Evolutionary conservation across 2,888 invertebrate species (phyloP), one percentile per base, ranked within the genome.

Genomic region (Cinara cedri): DNA sequence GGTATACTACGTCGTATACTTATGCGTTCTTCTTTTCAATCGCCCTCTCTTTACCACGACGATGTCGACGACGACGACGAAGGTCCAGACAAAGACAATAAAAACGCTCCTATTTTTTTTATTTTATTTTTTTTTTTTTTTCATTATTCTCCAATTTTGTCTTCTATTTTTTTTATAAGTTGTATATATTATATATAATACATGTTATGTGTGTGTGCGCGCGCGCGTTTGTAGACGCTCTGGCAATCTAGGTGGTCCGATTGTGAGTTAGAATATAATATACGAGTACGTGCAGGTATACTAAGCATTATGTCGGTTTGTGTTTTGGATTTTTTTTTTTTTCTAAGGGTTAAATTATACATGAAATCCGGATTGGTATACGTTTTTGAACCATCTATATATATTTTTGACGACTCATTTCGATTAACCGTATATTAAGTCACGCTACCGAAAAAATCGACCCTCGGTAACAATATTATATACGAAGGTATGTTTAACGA

Each of bases 221-320:
- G 34, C 34, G 34, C 6, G 6, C 6, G 34, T 34, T 34, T 34
- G 34, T 34, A 34, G 34, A 34, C 13, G 16, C 55, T n/a, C 34
- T 14, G 46, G 13, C 68, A 57, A 60, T 68, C 70, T 62, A 68
- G 78, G 78, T 78, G 78, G 78, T 78, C 78, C 60, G 34, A 26
- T 51, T 42, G 51, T n/a, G 63, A 42, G 63, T 74, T 74, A 74
- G 26, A 72, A 72, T 34, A 34, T n/a, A n/a, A n/a, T n/a, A n/a
- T 72, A 62, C 72, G 26, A 60, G 19, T 49, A 21, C 51, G 49
- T 42, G 49, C 46, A 60, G n/a, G n/a, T n/a, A n/a, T n/a, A n/a
- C n/a, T n/a, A n/a, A n/a, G n/a, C n/a, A n/a, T n/a, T n/a, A 34
- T 21, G 72, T 63, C 26, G 10, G 72, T 34, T 68, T 72, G 46